Percentiles rank a stretch among this genome's conserved stretches.
Conservation (phyloP, 2,888 invertebrate species). For the Pseudococcus viburni region DNA sequence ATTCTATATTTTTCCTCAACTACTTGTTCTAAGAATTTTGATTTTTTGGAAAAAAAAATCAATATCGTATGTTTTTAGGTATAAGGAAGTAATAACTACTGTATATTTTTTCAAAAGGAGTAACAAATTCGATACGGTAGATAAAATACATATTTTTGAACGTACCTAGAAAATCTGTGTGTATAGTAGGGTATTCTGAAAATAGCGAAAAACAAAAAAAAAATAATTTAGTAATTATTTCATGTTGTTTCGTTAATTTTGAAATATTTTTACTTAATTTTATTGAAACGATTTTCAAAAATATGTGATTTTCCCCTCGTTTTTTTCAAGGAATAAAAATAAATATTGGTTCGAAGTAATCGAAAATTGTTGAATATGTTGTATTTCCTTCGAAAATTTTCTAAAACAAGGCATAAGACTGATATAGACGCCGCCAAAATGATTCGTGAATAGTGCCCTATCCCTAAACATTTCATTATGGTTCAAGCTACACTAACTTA, state of each 20-base stretch:
- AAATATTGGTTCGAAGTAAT: background rate
- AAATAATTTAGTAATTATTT: background rate
- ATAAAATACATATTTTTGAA: constrained; percentile 4
- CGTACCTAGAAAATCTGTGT: background rate
- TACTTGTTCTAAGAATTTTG: too few relatives aligned
- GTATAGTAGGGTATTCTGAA: constrained; percentile 21
- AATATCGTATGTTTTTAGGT: too few relatives aligned
- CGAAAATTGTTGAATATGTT: background rate
- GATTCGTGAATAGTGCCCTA: too few relatives aligned
- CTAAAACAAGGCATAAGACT: background rate
- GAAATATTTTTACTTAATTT: background rate
- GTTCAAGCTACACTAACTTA: too few relatives aligned
- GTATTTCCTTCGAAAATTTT: background rate
- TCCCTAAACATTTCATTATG: too few relatives aligned
- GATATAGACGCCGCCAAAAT: too few relatives aligned
- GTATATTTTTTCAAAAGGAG: background rate
- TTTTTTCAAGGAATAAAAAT: background rate
- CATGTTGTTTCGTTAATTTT: background rate
- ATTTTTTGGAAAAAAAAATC: background rate
- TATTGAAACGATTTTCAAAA: background rate
- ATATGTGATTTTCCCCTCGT: background rate
- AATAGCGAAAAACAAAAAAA: constrained; percentile 11
- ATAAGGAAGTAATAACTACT: background rate
- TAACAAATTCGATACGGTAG: background rate
- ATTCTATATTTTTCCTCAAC: too few relatives aligned